phyloP scores from a whole-genome alignment of 2,888 invertebrate genomes.

The Eupithecia tripunctaria region DNA sequence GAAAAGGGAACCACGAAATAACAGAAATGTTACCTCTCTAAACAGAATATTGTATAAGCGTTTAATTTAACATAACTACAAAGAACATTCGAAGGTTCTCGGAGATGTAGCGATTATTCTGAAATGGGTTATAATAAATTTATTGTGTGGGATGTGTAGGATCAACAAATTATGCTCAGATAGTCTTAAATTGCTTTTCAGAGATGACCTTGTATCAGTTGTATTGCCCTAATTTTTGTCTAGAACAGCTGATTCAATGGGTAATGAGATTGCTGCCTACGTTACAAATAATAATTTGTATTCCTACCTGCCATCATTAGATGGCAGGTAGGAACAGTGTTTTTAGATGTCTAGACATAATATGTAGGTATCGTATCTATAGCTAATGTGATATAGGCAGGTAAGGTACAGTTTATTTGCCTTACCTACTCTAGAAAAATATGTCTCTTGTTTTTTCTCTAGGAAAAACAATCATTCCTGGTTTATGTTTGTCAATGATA shows the following conservation, averaged over 20 bases:
- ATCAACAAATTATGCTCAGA: slow-evolving; percentile 36
- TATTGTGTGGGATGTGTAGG: slow-evolving; percentile 36
- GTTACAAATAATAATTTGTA: too few relatives aligned
- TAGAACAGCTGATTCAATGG: slow-evolving; percentile 40
- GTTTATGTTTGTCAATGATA: not conserved
- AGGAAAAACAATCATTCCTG: not conserved
- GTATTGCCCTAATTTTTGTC: slow-evolving; percentile 36
- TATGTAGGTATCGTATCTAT: not conserved
- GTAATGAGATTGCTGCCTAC: slow-evolving; percentile 36
- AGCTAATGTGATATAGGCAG: not conserved
- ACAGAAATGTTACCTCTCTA: slow-evolving; percentile 6
- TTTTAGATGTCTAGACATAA: slow-evolving; percentile 31
- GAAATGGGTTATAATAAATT: slow-evolving; percentile 36
- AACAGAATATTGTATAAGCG: slow-evolving; percentile 11
- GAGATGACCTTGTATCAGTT: slow-evolving; percentile 41
- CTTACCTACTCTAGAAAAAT: not conserved
- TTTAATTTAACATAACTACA: slow-evolving; percentile 19
- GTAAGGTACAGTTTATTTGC: not conserved
- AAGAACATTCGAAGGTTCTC: slow-evolving; percentile 7
- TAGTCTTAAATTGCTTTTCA: slow-evolving; percentile 36
- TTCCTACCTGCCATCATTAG: too few relatives aligned
- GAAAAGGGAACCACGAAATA: slow-evolving; percentile 14
- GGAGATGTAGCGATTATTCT: slow-evolving; percentile 20
- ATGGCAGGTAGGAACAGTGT: slow-evolving; percentile 22
- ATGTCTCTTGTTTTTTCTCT: not conserved